Percentiles rank a stretch among this genome's conserved stretches.
Evolutionary conservation across 2,113 vertebrate species (phyloP).

Genomic region (Chinchilla lanigera): DNA sequence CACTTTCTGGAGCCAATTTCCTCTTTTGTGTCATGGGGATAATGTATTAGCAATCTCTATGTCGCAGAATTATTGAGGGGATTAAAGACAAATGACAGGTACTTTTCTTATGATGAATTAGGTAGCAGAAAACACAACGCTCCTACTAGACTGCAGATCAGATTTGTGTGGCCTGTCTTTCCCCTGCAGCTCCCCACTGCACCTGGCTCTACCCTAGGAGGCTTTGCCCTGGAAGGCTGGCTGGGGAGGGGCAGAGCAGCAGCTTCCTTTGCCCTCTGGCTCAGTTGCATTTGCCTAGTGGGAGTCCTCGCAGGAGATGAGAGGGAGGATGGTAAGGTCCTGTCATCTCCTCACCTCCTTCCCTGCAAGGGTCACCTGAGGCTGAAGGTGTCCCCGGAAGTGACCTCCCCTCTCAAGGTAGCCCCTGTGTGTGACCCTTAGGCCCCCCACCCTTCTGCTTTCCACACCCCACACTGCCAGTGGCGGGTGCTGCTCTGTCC

Average conservation of each 20-base stretch:
- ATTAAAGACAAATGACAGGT: slow-evolving; percentile 1
- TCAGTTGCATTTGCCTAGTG: background rate
- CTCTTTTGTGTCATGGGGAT: background rate
- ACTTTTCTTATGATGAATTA: slow-evolving; percentile 2
- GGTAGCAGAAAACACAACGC: background rate
- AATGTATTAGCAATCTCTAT: background rate
- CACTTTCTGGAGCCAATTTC: background rate
- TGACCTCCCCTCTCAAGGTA: background rate
- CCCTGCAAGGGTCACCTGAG: background rate
- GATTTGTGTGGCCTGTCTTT: background rate
- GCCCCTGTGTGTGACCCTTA: background rate
- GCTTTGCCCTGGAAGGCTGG: background rate
- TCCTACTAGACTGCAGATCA: background rate
- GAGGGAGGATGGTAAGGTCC: background rate
- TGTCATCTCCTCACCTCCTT: background rate
- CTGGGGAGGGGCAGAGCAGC: background rate
- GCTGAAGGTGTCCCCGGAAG: background rate
- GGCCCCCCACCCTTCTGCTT: background rate
- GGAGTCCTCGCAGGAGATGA: background rate
- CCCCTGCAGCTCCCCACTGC: background rate
- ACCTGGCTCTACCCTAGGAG: too few species aligned
- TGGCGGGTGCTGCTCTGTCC: background rate
- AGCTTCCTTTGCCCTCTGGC: background rate
- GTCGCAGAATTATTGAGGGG: background rate
- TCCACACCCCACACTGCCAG: background rate